A percentile compares a stretch with the other conserved stretches of the same genome.
phyloP scores from a whole-genome alignment of 2,113 vertebrate genomes.

The Scopus umbretta region DNA sequence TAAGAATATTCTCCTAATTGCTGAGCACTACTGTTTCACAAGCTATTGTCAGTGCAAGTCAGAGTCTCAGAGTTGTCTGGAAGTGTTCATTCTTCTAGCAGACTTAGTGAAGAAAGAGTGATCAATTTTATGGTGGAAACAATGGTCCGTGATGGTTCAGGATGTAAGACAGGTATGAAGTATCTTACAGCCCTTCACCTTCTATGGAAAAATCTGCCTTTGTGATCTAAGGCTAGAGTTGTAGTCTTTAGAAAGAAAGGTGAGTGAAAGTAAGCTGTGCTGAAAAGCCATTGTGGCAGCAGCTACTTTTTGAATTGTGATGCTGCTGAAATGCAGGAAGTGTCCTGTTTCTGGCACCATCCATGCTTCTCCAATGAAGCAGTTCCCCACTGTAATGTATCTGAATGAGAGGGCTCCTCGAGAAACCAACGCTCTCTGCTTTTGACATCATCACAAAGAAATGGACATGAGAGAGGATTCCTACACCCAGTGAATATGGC shows the following conservation, averaged over 20 bases:
- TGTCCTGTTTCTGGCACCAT: background rate
- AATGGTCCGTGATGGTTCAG: background rate
- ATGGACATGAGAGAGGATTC: background rate
- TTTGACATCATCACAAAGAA: background rate
- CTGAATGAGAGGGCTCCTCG: background rate
- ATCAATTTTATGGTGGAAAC: background rate
- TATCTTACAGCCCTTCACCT: background rate
- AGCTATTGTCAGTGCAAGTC: background rate
- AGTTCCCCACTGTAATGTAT: background rate
- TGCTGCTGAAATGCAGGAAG: background rate
- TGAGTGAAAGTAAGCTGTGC: background rate
- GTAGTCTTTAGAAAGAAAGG: background rate
- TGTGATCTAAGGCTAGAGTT: background rate
- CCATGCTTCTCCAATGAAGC: background rate
- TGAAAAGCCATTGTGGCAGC: background rate
- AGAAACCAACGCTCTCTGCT: background rate
- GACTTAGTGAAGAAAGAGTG: background rate
- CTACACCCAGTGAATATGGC: rapidly evolving
- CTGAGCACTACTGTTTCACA: background rate
- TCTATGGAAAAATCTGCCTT: background rate
- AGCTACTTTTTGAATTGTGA: background rate
- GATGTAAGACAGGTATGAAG: background rate
- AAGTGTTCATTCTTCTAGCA: background rate
- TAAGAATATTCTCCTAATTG: background rate
- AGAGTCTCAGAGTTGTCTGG: background rate